Evolutionary conservation across 2,797 vertebrate species (phyloP), one percentile per base, ranked within the genome.

Genomic region (Spheniscus humboldti): DNA sequence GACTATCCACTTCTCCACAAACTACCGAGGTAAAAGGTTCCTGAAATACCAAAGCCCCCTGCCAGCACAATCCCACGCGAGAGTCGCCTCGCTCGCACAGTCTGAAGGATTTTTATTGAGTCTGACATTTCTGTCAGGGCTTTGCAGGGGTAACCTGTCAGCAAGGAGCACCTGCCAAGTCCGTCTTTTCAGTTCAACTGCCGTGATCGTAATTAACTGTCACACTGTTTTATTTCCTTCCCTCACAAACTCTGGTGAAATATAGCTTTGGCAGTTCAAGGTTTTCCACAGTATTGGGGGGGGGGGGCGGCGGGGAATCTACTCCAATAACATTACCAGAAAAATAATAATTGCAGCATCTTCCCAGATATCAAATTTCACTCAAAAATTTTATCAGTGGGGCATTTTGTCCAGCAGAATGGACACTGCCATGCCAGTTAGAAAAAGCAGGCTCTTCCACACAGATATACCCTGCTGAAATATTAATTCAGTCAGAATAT

Each of bases 91-190:
- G 4, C 86, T 94, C 4, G 0, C 73, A 52, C 25, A 64, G 83
- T 67, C 90, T 93, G 74, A 69, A 77, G 86, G 93, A 93, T 88
- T 96, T 96, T 96, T 96, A 98, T 96, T 80, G 96, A 95, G 88
- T 83, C 94, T 97, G 96, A 94, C 95, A 88, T 83, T 96, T 91
- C 73, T 90, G 85, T 94, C 59, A 73, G 90, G 86, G 95, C 48
- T 92, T 86, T 94, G 83, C 88, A 92, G 82, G 91, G 88, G 77
- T 86, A 95, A 96, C 88, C 88, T 96, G 95, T 97, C 97, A 96
- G 95, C 96, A 92, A 94, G 92, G 83, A 97, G 96, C 90, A 96
- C 96, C 95, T 93, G 92, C 97, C 97, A 97, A 97, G 87, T 64
- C 89, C 1, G 2, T 76, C 94, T 96, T 94, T 75, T 90, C 96